Percentiles rank a stretch among this genome's conserved stretches.
phyloP scores from a whole-genome alignment of 2,113 vertebrate species.

The Nicator chloris region DNA sequence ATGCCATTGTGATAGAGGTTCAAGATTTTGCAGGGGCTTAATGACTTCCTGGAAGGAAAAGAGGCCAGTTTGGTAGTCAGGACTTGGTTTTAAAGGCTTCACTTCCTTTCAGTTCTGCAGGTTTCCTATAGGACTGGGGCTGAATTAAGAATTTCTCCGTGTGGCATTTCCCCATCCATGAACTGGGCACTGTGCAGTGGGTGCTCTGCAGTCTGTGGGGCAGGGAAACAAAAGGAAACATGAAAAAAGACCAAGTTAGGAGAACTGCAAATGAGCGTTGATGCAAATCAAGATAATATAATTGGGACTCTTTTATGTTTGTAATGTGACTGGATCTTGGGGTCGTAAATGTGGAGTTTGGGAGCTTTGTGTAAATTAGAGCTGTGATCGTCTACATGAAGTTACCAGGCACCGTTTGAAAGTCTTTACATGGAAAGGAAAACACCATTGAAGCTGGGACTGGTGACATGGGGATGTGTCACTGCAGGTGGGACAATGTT shows the following conservation, averaged over 20 bases:
- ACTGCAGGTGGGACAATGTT: neutral
- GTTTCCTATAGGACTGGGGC: neutral
- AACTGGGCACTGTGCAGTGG: neutral
- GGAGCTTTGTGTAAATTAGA: neutral
- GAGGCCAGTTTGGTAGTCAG: neutral
- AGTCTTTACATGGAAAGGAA: neutral
- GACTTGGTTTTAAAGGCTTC: neutral
- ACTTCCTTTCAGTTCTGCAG: neutral
- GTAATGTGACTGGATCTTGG: neutral
- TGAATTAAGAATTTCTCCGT: neutral
- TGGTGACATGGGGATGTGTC: neutral
- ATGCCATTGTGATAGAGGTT: conserved; percentile 32
- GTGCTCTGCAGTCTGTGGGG: neutral
- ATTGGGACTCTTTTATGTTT: neutral
- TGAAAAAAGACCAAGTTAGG: neutral
- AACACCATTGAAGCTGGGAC: neutral
- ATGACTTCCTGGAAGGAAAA: neutral
- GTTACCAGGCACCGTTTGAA: neutral
- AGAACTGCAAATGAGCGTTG: neutral
- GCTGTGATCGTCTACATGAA: accelerated
- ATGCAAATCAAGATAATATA: neutral
- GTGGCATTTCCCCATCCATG: neutral
- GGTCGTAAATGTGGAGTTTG: accelerated
- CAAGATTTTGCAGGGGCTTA: neutral
- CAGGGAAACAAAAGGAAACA: neutral